Conservation (phyloP, 1,140 invertebrate species). For the Dufourea novaeangliae region DNA sequence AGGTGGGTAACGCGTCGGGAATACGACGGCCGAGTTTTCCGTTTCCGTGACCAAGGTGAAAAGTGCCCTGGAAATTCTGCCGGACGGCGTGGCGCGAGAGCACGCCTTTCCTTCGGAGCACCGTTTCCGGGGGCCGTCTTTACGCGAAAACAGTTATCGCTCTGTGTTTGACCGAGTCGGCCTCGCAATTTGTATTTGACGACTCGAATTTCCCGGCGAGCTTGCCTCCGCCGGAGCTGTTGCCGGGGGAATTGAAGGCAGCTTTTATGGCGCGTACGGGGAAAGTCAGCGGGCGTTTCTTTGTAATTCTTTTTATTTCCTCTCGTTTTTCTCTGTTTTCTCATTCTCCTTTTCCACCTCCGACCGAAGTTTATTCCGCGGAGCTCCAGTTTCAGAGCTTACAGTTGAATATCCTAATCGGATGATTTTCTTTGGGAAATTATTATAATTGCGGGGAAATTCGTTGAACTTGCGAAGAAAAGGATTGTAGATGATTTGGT, state of each 20-base stretch:
- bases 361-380: conserved; percentile 14
- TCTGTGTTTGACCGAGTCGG: conserved; percentile 39
- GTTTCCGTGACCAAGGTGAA: conserved; percentile 21
- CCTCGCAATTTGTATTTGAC: conserved; percentile 45
- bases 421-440: background rate
- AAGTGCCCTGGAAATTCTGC: conserved; percentile 3
- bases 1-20: conserved; percentile 25
- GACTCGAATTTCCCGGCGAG: background rate
- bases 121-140: background rate
- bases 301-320: background rate
- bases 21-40: conserved; percentile 35
- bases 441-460: too few species aligned
- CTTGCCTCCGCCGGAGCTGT: background rate
- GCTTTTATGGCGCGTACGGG: background rate
- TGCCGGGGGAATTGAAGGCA: background rate
- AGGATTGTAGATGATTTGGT: too few species aligned
- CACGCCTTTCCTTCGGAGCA: background rate
- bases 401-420: background rate
- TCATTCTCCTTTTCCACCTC: too few species aligned
- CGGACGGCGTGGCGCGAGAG: background rate
- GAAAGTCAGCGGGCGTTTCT: background rate
- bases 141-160: conserved; percentile 24
- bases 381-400: background rate
- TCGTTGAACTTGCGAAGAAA: too few species aligned
- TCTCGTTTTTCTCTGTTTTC: too few species aligned